Evolutionary conservation across 1,140 invertebrate genomes (phyloP), one percentile per base, ranked within the genome.

Genomic region (Pachyrhynchus sulphureomaculatus): DNA sequence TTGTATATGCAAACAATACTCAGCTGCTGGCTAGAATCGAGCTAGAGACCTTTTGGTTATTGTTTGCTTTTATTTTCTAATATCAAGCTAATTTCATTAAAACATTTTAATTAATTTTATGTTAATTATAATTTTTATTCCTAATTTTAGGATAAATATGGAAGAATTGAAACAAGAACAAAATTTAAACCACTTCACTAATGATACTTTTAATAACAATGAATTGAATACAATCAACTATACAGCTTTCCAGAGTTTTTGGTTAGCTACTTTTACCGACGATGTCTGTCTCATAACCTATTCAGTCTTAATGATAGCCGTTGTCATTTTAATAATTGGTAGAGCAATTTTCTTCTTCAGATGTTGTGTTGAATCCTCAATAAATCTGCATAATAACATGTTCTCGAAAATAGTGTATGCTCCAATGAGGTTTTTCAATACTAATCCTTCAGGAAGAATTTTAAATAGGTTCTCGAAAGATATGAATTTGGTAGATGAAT

Each of bases 391-490:
- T 70, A 89, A 95, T 70, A 78, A 76, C 9, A 93, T 96, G 86
- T 95, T 95, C 69, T 76, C 79, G 12, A 87, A 87, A 42, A 84
- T 96, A 1, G 84, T 93, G 23, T 80, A 88, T 4, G 87, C 91
- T 0, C 89, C 88, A 0, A 93, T 95, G 82, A 80, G 83, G 8
- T 96, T 96, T 77, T 96, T 96, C 75, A 92, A 93, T 66, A 87
- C 84, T 4, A 95, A 95, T 75, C 88, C 91, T 1, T 81, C 80
- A 62, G 89, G 88, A 6, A 78, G 90, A 4, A 91, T 89, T 13
- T 71, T 90, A 2, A 90, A 90, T 69, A 75, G 88, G 33, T 90
- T 90, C 65, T 84, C 87, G 1, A 89, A 88, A 74, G 88, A 90
- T 62, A 82, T 89, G 70, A 88, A 89, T 0, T 83, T 86, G 0